Base-by-base conservation (phyloP, 2,113 vertebrate species). In the Calyptommatus sinebrachiatus region DNA sequence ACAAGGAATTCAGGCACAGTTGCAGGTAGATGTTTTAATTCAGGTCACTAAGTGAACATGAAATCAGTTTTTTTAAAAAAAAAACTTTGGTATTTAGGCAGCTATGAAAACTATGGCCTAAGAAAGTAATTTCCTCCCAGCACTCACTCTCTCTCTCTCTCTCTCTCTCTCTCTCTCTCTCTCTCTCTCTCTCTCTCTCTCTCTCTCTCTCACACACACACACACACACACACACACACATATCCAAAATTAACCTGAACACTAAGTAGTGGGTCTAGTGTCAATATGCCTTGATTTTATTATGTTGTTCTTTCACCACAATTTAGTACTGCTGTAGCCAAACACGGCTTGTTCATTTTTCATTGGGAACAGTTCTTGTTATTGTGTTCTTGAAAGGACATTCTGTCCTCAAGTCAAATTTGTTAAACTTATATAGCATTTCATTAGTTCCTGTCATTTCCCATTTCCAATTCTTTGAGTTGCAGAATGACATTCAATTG, bases 381-480 rank as follows among this genome's bases (percentile, higher is more conserved):
- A 79, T 88, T 89, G 83, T 90, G 24, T 90, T 89, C 85, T 76
- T 88, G 85, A 89, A 90, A 92, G 92, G 93, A 92, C 87, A 89
- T 80, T 88, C 73, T 84, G 77, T 91, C 84, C 83, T 88, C 83
- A 86, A 91, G 90, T 91, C 53, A 68, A 78, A 88, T 93, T 92
- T 94, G 84, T 84, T 91, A 89, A 86, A 88, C 73, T 90, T 90
- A 75, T 88, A 82, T 74, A 87, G 69, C 90, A 88, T 91, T 93
- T 91, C 88, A 91, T 92, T 90, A 92, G 80, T 75, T 92, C 76
- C 78, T 91, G 87, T 85, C 85, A 91, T 89, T 92, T 86, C 60
- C 83, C 66, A 89, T 91, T 82, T 83, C 83, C 88, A 84, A 89
- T 83, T 83, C 79, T 91, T 90, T 88, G 85, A 91, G 94, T 91